Evolutionary conservation across 2,113 vertebrate genomes (phyloP), one percentile per base, ranked within the genome.

Genomic region (Melanotaenia duboulayi): DNA sequence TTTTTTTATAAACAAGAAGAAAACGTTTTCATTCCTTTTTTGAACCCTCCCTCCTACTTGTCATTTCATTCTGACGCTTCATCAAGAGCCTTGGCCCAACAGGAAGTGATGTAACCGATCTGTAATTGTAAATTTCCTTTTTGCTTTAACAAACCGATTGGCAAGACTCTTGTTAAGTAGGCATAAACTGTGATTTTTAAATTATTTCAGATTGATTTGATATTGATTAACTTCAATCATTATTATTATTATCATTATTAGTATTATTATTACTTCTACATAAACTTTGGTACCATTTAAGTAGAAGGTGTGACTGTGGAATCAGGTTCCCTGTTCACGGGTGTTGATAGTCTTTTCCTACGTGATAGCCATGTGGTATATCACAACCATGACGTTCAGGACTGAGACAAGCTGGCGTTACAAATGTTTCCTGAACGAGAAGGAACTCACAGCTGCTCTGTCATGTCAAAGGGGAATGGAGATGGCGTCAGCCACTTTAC

Each of bases 161-260:
- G 82, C 76, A 91, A 87, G 77, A 92, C 10, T 66, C 32, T 67
- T 90, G 79, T 71, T 32, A 62, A 84, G 37, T 71, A 57, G 66
- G 16, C 78, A 62, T 67, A 93, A 95, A 92, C 90, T 94, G 84
- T 94, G 91, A 92, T 94, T 95, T 94, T 94, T 89, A 92, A 92
- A 90, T 93, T 86, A 87, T 90, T 92, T 94, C 63, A 78, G 80
- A 86, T 92, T 89, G 76, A 89, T 90, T 82, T 84, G 19, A 71
- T 65, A 74, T 78, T 81, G 68, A 81, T 80, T 74, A 44, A 68
- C 37, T 71, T 76, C 7, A 67, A 42, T 86, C 68, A 80, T 80
- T 8, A 11, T 23, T n/a, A 22, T 56, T 32, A 5, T 67, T 32
- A 19, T 42, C 19, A 20, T 64, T 22, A 28, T 62, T 49, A 55